These are phyloP conservation scores for Eulemur macaco DNA, from an alignment of 2,113 vertebrate genomes.

Conservation along the genomic window DNA sequence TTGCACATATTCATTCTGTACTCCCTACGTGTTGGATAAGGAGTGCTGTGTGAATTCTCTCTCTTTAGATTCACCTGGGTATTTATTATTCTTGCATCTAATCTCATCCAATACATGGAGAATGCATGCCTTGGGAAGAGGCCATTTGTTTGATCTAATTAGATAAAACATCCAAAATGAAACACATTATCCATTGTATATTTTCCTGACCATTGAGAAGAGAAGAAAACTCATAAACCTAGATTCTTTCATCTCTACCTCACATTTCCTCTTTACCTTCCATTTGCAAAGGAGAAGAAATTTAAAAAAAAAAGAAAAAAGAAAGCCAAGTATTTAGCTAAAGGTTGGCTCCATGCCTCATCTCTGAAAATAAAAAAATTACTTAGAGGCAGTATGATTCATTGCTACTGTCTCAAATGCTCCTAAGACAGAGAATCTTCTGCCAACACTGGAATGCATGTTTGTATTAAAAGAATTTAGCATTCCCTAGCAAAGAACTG, in stretches of 20 bases:
- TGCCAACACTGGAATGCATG: background rate
- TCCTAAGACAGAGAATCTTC: background rate
- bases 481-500: background rate
- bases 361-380: background rate
- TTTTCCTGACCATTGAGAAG: background rate
- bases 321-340: background rate
- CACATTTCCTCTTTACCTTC: background rate
- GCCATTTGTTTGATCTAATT: background rate
- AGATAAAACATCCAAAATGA: slow-evolving; percentile 19
- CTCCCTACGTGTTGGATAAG: background rate
- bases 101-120: background rate
- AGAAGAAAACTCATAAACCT: background rate
- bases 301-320: background rate
- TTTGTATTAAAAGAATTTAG: background rate
- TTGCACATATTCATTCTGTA: background rate
- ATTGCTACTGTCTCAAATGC: background rate
- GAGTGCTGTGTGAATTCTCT: background rate
- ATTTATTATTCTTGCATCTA: background rate
- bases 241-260: background rate
- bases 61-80: background rate
- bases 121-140: background rate
- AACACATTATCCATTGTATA: background rate
- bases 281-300: background rate
- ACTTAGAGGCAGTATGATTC: background rate
- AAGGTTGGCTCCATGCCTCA: background rate